Base-by-base conservation (phyloP, 2,888 invertebrate genomes). In the Cotesia congregata region DNA sequence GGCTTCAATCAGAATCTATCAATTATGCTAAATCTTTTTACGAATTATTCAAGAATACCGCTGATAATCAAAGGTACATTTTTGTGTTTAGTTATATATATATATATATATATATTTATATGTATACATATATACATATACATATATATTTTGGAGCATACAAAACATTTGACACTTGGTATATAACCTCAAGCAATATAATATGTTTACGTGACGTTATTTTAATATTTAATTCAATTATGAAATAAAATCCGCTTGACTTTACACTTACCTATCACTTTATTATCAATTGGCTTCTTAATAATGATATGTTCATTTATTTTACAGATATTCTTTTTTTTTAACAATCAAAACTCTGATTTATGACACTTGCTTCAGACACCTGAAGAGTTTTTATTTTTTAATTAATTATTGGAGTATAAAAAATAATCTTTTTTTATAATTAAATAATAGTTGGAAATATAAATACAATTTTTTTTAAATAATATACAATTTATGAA, bases 11-110 rank as follows among this genome's bases (percentile, higher is more conserved):
- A 61, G 90, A 90, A 81, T 89, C 90, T 68, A 88, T 90, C 50
- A 88, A 88, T 81, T 89, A 90, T 76, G 90, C 88, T 75, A 88
- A 89, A 85, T 89, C 88, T 83, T 91, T 91, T 81, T 90, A 90
- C 80, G 90, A 90, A 78, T 86, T 90, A 72, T 91, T 90, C 83
- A 90, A 90, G 85, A 88, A 87, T 82, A 84, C 89, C 80, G 89
- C 90, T 78, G 90, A 90, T 81, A 88, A 89, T 71, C 89, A 90
- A 83, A 90, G 90, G 90, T 90, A 85, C 61, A 69, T 70, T 41
- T 74, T 41, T 60, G 61, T 50, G 38, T 67, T 20, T 17, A 69
- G 85, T 85, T 88, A 88, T 50, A 50, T 50, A 9, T 50, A 50
- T 12, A 50, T 50, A 12, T 12, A 50, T 50, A 50, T 12, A 12